A percentile compares a stretch with the other conserved stretches of the same genome.
These are phyloP conservation scores for Ispidina lecontei DNA, from an alignment of 2,797 vertebrate genomes.

Conservation along the genomic window DNA sequence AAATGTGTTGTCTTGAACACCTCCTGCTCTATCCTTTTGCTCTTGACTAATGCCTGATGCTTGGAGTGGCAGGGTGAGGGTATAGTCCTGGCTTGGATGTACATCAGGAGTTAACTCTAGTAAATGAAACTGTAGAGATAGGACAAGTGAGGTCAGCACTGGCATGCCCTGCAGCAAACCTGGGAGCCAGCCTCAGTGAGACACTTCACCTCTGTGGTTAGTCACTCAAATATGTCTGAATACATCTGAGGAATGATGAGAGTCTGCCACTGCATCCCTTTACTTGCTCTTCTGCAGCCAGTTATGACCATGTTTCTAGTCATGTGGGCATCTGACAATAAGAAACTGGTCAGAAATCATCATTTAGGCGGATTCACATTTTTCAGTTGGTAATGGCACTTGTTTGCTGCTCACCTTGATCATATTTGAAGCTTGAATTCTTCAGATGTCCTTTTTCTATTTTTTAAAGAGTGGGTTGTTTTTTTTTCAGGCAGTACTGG, in stretches of 20 bases:
- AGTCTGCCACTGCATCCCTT: neutral
- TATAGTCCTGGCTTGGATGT: neutral
- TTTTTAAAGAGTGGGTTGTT: neutral
- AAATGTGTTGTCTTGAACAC: neutral
- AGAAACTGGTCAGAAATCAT: neutral
- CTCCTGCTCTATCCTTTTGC: neutral
- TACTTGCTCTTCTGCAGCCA: neutral
- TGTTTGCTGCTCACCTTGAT: neutral
- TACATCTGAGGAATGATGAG: neutral
- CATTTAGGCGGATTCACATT: neutral
- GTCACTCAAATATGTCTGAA: neutral
- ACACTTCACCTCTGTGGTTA: neutral
- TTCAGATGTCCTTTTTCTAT: neutral
- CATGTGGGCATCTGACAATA: neutral
- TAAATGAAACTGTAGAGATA: neutral
- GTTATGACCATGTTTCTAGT: neutral
- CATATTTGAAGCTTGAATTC: neutral
- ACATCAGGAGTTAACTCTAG: neutral
- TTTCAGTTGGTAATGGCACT: neutral
- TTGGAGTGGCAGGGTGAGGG: neutral
- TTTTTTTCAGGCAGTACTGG: neutral
- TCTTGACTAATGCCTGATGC: neutral
- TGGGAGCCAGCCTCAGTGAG: neutral
- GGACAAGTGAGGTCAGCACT: neutral
- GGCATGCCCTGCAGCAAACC: neutral